Evolutionary conservation across 2,888 invertebrate species (phyloP).

Genomic region (Geophilus truncorum): DNA sequence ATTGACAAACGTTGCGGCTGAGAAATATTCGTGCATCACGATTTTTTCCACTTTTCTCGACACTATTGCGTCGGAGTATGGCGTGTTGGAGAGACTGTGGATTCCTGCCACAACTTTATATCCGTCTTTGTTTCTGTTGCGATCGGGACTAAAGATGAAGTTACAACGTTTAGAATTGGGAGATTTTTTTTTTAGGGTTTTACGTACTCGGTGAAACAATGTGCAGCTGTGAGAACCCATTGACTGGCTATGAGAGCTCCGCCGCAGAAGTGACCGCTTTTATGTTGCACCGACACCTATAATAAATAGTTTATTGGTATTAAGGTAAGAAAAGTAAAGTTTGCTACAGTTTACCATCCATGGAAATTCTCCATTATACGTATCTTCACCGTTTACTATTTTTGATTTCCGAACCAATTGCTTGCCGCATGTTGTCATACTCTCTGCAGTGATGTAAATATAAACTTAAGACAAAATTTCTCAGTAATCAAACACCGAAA

Average conservation of each 20-base stretch:
- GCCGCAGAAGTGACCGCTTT: conserved; percentile 25
- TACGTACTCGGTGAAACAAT: conserved; percentile 29
- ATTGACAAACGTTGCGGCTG: conserved; percentile 54
- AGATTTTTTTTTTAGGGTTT: neutral
- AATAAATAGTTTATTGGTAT: neutral
- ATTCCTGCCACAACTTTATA: conserved; percentile 15
- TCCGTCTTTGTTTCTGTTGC: neutral
- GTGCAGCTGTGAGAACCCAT: conserved; percentile 30
- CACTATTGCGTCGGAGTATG: conserved; percentile 46
- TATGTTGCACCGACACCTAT: conserved; percentile 30
- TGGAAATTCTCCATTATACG: conserved; percentile 32
- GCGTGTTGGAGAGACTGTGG: neutral
- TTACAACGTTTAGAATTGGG: neutral
- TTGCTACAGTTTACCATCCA: conserved; percentile 33
- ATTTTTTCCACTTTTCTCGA: conserved; percentile 54
- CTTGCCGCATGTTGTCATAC: neutral
- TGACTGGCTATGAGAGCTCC: conserved; percentile 15
- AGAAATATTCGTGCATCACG: conserved; percentile 69
- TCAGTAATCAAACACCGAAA: too few species aligned
- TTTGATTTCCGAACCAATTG: conserved; percentile 26
- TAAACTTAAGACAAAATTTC: too few species aligned
- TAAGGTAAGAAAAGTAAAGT: neutral
- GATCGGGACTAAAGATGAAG: neutral
- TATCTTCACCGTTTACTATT: conserved; percentile 28
- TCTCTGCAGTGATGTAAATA: too few species aligned